Evolutionary conservation across 2,888 invertebrate species (phyloP).

Genomic region (Gastrophysa polygoni): DNA sequence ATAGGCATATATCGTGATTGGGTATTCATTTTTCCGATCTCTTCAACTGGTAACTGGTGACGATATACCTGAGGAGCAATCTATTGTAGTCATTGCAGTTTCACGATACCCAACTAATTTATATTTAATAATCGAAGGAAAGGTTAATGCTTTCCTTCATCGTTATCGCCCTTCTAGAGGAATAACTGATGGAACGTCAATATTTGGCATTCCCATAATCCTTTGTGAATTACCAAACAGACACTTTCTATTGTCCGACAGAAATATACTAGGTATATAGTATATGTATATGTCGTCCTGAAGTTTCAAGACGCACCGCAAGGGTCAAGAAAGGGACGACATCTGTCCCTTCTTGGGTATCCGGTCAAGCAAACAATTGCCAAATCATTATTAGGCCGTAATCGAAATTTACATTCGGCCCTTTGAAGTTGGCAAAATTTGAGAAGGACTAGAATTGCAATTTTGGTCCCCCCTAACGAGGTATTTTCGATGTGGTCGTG

Average conservation of each 20-base stretch:
- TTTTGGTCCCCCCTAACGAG: constrained; percentile 35
- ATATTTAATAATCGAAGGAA: too few relatives aligned
- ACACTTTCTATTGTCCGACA: neutral
- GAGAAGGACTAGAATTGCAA: constrained; percentile 43
- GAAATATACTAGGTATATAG: neutral
- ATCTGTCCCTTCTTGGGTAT: constrained; percentile 36
- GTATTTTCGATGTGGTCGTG: constrained; percentile 30
- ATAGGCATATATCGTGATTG: too few relatives aligned
- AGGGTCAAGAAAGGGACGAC: neutral
- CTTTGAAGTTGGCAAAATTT: constrained; percentile 40
- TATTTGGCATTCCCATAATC: neutral
- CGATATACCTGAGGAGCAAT: too few relatives aligned
- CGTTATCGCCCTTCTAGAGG: neutral
- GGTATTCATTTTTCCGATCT: too few relatives aligned
- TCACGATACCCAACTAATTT: too few relatives aligned
- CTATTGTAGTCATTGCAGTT: too few relatives aligned
- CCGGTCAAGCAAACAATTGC: constrained; percentile 49
- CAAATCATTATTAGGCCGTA: constrained; percentile 49
- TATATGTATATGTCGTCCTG: neutral
- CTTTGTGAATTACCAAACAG: neutral
- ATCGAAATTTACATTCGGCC: constrained; percentile 50
- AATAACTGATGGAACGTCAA: neutral
- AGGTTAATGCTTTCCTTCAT: too few relatives aligned
- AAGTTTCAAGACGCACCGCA: neutral
- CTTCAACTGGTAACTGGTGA: too few relatives aligned